Evolutionary conservation across 2,888 invertebrate species (phyloP).

Genomic region (Ochropacha duplaris): DNA sequence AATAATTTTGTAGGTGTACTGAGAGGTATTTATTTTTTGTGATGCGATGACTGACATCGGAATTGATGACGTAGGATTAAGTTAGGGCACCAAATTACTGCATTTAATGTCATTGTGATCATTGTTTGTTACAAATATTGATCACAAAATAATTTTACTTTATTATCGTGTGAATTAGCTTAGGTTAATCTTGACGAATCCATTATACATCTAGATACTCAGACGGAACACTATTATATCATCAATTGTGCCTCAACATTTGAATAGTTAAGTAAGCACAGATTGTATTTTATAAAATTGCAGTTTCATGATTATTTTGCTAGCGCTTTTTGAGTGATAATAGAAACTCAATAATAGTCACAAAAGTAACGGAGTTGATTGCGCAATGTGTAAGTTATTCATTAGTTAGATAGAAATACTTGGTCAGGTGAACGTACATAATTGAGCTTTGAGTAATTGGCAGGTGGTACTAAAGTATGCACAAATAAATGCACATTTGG

Average conservation of each 20-base stretch:
- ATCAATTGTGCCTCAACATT: slow-evolving; percentile 1
- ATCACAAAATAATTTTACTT: slow-evolving; percentile 26
- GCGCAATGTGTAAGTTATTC: background rate
- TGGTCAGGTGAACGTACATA: background rate
- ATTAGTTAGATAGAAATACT: background rate
- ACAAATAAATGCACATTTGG: background rate
- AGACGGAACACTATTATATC: background rate
- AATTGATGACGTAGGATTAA: slow-evolving; percentile 28
- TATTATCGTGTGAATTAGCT: slow-evolving; percentile 15
- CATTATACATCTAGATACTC: background rate
- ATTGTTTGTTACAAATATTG: slow-evolving; percentile 36
- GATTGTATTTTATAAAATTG: background rate
- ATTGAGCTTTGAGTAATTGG: background rate
- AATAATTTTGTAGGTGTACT: background rate
- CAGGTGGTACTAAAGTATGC: background rate
- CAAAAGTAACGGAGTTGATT: background rate
- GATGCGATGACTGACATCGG: slow-evolving; percentile 32
- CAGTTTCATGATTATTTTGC: background rate
- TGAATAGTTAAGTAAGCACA: background rate
- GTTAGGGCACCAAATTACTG: slow-evolving; percentile 44
- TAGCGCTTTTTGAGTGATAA: background rate
- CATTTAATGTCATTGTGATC: slow-evolving; percentile 62
- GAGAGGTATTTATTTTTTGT: slow-evolving; percentile 4
- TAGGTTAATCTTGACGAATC: background rate
- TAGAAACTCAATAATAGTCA: background rate